phyloP scores from a whole-genome alignment of 2,113 vertebrate genomes.

The Smithornis capensis region DNA sequence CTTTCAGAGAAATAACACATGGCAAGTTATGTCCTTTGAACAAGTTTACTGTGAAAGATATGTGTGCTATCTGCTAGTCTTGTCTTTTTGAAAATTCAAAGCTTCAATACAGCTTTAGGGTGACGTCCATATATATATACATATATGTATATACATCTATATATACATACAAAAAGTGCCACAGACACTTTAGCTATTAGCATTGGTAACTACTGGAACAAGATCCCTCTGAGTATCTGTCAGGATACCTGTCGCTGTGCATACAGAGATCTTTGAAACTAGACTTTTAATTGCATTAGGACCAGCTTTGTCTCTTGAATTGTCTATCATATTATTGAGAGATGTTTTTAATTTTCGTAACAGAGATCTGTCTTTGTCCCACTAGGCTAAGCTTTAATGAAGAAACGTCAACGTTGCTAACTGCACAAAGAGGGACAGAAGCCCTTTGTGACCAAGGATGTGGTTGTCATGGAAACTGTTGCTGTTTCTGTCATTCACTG shows the following conservation, averaged over 20 bases:
- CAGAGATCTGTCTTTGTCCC: constrained; percentile 61
- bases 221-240: background rate
- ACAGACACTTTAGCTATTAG: background rate
- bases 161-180: background rate
- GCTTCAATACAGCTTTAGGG: background rate
- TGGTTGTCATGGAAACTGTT: constrained; percentile 91
- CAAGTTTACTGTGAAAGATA: background rate
- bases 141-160: too few relatives aligned
- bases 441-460: constrained; percentile 83
- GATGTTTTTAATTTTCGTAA: constrained; percentile 36
- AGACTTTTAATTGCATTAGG: constrained; percentile 19
- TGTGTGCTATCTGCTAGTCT: background rate
- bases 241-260: background rate
- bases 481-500: constrained; percentile 86
- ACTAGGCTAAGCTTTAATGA: constrained; percentile 87
- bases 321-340: constrained; percentile 28
- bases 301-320: background rate
- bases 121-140: background rate
- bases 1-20: background rate
- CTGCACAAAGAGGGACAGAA: constrained; percentile 65
- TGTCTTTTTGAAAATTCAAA: background rate
- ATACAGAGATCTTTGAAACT: background rate
- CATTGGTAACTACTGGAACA: background rate
- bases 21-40: background rate
- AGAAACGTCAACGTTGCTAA: constrained; percentile 78